Evolutionary conservation across 2,797 vertebrate genomes (phyloP).

Genomic region (Acipenser transmontanus): DNA sequence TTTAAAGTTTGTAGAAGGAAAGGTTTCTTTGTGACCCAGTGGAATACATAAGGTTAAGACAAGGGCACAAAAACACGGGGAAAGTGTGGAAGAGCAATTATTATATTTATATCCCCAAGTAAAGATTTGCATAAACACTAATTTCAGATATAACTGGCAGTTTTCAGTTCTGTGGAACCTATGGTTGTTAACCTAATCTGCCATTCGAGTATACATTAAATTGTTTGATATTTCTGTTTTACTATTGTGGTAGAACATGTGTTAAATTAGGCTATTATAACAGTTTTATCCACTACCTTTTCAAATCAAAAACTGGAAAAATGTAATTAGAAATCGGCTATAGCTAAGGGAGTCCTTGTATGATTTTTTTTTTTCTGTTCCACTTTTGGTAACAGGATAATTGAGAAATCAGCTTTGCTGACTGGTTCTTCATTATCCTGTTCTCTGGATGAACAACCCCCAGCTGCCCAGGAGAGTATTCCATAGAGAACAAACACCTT

Average conservation of each 20-base stretch:
- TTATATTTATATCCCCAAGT: no score
- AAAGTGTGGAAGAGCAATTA: background rate
- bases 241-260: no score
- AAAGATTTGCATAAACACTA: no score
- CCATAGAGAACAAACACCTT: background rate
- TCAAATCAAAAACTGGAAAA: no score
- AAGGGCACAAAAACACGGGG: background rate
- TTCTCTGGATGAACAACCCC: background rate
- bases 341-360: background rate
- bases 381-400: conserved; percentile 3
- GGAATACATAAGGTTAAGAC: background rate
- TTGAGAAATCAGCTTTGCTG: conserved; percentile 3
- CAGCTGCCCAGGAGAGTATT: background rate
- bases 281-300: no score
- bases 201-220: conserved; percentile 25
- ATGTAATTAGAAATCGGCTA: background rate
- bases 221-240: no score
- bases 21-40: background rate
- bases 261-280: no score
- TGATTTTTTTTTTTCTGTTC: background rate
- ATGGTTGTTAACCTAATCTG: conserved; percentile 51
- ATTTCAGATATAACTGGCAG: conserved; percentile 31
- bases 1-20: conserved; percentile 12
- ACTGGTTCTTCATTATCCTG: background rate
- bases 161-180: conserved; percentile 28